Evolutionary conservation across 2,113 vertebrate genomes (phyloP).

Genomic region (Pleuronectes platessa): DNA sequence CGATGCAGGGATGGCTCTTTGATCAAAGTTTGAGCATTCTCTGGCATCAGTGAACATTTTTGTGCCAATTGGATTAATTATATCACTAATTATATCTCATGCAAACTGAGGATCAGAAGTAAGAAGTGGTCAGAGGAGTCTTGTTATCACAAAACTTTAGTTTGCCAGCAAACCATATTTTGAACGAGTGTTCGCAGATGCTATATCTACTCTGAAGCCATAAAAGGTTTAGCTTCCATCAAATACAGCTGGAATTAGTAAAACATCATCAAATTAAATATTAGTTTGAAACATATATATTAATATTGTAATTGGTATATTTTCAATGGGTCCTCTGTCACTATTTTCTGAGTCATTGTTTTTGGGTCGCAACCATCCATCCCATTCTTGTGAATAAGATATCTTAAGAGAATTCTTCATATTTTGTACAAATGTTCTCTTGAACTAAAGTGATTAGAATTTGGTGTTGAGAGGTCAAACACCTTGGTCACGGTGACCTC

Average conservation of each 20-base stretch:
- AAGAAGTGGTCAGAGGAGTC: neutral
- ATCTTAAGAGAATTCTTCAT: too few species aligned
- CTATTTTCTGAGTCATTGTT: too few species aligned
- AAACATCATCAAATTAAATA: neutral
- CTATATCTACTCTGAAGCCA: neutral
- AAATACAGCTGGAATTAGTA: neutral
- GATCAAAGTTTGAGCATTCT: conserved; percentile 35
- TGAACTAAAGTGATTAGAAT: too few species aligned
- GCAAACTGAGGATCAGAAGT: neutral
- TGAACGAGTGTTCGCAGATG: neutral
- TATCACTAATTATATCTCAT: neutral
- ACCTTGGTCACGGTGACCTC: too few species aligned
- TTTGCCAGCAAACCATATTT: neutral
- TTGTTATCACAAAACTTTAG: conserved; percentile 7
- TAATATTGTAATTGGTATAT: too few species aligned
- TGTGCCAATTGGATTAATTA: conserved; percentile 15
- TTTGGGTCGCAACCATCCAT: too few species aligned
- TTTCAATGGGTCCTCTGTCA: too few species aligned
- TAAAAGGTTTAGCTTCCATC: neutral
- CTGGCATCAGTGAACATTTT: conserved; percentile 12
- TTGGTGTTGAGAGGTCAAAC: too few species aligned
- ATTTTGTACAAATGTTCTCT: too few species aligned
- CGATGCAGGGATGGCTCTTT: conserved; percentile 27
- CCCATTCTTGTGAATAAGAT: too few species aligned
- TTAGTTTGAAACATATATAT: too few species aligned